These are phyloP conservation scores for Acanthis flammea DNA, from an alignment of 2,797 vertebrate genomes.

Conservation along the genomic window DNA sequence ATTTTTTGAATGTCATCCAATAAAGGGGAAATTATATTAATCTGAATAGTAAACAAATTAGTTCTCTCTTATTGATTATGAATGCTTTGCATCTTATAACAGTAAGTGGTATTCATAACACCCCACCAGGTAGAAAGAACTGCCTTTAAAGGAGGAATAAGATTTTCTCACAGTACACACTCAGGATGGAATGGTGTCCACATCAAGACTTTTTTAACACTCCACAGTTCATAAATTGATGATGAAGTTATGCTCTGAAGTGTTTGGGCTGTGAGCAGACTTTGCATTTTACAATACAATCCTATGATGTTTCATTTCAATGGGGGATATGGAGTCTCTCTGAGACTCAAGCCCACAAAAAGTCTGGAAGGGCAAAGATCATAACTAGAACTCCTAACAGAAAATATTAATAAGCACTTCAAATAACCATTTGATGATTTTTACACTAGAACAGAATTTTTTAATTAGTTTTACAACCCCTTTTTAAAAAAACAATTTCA, in stretches of 20 bases:
- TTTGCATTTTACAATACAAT: not conserved
- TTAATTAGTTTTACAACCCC: not conserved
- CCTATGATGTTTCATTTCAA: not conserved
- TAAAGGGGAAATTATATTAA: not conserved
- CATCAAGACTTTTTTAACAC: not conserved
- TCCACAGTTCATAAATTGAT: not conserved
- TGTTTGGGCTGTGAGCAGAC: not conserved
- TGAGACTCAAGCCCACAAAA: not conserved
- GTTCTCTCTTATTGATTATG: not conserved
- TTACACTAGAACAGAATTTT: not conserved
- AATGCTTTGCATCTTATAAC: not conserved
- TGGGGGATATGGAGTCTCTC: not conserved
- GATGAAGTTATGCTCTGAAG: not conserved
- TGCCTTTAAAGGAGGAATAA: not conserved
- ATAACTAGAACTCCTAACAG: not conserved
- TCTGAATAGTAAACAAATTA: not conserved
- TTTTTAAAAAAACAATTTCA: rapidly evolving
- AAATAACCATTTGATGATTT: not conserved
- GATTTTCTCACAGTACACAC: not conserved
- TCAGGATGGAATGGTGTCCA: not conserved
- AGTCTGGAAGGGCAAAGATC: not conserved
- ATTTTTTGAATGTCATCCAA: not conserved
- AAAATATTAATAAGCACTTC: not conserved
- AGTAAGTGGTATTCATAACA: not conserved
- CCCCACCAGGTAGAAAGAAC: not conserved